Evolutionary conservation across 2,888 invertebrate genomes (phyloP), one percentile per base, ranked within the genome.

Genomic region (Caenorhabditis wallacei): DNA sequence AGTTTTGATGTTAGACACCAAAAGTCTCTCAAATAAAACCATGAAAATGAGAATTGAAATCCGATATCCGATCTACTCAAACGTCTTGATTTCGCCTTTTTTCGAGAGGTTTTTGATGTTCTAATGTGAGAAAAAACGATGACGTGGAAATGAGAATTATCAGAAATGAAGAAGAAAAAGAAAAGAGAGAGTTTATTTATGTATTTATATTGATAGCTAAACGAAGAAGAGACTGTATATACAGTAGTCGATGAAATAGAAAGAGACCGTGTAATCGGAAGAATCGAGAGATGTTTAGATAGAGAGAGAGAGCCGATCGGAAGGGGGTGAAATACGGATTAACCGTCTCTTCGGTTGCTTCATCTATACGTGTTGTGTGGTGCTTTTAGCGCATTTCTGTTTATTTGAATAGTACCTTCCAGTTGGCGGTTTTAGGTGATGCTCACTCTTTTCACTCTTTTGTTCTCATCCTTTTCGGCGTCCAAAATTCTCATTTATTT

Each of bases 351-450:
- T 40, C 69, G 46, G 59, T 43, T 54, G 59, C 59, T 57, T 69
- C 68, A 48, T 51, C 69, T 76, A 68, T 30, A 57, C 57, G 70
- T 70, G n/a, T 40, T 75, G 76, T 75, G 75, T 68, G 66, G 59
- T 76, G 76, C 76, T 76, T 76, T 76, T 76, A 76, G 76, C 76
- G 69, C 76, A 35, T 69, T 76, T 76, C 68, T 76, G 69, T 76
- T 76, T 76, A 76, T 76, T 76, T 76, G 76, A 61, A 76, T 68
- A 76, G 76, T 76, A 76, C 76, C 76, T 76, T 68, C 75, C 75
- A 76, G 75, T 76, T 76, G 76, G 53, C 53, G 76, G 69, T 59
- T 76, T 76, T 76, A 76, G 76, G 76, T 76, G 76, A 69, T 76
- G 66, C 59, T 66, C 57, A 18, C 59, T 22, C 35, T 48, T 54